Percentiles rank a stretch among this genome's conserved stretches.
These are phyloP conservation scores for Lithobates sylvaticus DNA, from an alignment of 2,797 vertebrate genomes.

Conservation along the genomic window DNA sequence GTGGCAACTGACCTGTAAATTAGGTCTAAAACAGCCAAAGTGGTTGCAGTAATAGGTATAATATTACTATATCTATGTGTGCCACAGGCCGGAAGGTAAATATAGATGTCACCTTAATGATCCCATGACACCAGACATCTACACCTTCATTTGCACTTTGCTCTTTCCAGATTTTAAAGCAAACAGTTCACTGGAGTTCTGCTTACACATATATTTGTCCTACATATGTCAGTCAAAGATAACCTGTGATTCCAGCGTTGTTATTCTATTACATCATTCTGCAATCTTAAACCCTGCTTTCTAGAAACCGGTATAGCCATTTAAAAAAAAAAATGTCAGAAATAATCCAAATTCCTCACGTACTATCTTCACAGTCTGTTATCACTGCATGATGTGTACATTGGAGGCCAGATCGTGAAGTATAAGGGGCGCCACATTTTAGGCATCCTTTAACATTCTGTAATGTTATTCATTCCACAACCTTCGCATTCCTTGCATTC, in stretches of 20 bases:
- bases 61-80: too few species aligned
- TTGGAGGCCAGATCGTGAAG: slow-evolving; percentile 6
- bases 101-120: too few species aligned
- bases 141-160: neutral
- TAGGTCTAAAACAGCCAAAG: too few species aligned
- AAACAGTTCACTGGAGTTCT: too few species aligned
- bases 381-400: slow-evolving; percentile 2
- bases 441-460: neutral
- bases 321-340: slow-evolving; percentile 1
- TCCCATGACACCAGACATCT: too few species aligned
- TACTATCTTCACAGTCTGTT: slow-evolving; percentile 10
- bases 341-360: slow-evolving; percentile 37
- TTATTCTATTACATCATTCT: neutral
- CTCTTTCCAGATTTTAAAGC: neutral
- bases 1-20: too few species aligned
- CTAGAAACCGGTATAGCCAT: neutral
- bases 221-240: neutral
- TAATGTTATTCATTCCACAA: slow-evolving; percentile 26
- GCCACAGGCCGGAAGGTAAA: too few species aligned
- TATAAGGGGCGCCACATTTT: slow-evolving; percentile 8
- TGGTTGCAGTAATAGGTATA: too few species aligned
- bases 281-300: neutral
- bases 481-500: slow-evolving; percentile 45
- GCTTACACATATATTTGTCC: neutral
- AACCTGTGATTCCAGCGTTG: slow-evolving; percentile 4